phyloP scores from a whole-genome alignment of 2,888 invertebrate species.

The Caenorhabditis uteleia region DNA sequence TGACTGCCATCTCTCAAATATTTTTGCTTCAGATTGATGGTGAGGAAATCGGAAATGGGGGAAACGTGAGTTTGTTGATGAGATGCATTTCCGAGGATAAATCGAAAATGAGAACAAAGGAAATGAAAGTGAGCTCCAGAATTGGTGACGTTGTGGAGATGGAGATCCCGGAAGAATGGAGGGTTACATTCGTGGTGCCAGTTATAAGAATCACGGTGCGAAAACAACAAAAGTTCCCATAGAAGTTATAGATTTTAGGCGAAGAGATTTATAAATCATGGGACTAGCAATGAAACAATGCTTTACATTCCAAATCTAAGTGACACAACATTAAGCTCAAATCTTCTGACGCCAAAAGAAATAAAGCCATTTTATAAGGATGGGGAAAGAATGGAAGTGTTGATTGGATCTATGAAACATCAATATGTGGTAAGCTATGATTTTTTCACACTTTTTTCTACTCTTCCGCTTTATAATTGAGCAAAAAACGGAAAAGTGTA shows the following conservation, averaged over 20 bases:
- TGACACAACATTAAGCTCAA: constrained; percentile 8
- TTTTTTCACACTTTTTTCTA: too few species aligned
- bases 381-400: constrained; percentile 8
- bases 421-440: too few species aligned
- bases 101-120: constrained; percentile 15
- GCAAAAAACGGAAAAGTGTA: too few species aligned
- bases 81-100: constrained; percentile 16
- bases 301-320: constrained; percentile 27
- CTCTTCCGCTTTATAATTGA: too few species aligned
- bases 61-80: constrained; percentile 22
- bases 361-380: constrained; percentile 15
- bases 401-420: too few species aligned
- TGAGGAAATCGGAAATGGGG: constrained; percentile 23
- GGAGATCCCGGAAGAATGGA: constrained; percentile 32
- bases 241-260: constrained; percentile 14
- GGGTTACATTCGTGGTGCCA: constrained; percentile 7
- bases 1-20: background rate
- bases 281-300: constrained; percentile 24
- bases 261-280: constrained; percentile 17
- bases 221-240: background rate
- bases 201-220: constrained; percentile 28
- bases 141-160: constrained; percentile 26
- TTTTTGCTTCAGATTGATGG: constrained; percentile 26
- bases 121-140: constrained; percentile 25
- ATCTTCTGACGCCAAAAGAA: constrained; percentile 15